Evolutionary conservation across 2,113 vertebrate species (phyloP).

Genomic region (Ameiurus melas): DNA sequence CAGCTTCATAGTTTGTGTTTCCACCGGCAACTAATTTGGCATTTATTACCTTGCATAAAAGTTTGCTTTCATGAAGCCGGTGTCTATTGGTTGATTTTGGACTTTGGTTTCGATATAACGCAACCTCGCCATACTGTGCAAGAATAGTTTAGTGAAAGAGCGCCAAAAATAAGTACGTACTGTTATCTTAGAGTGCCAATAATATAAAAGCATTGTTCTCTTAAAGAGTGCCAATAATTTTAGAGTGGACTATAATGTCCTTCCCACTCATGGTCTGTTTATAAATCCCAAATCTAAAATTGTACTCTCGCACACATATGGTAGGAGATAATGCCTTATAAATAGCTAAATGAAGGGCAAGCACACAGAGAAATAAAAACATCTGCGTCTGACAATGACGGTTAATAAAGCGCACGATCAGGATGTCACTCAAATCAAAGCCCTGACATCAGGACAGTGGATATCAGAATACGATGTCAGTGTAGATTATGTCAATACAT

Average conservation of each 20-base stretch:
- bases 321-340: background rate
- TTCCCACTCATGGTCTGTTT: slow-evolving; percentile 9
- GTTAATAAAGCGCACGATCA: background rate
- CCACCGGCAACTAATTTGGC: too few species aligned
- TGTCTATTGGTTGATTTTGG: background rate
- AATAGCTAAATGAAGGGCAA: background rate
- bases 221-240: background rate
- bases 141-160: background rate
- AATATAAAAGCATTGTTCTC: background rate
- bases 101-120: background rate
- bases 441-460: background rate
- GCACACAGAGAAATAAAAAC: background rate
- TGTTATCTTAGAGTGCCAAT: background rate
- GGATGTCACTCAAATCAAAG: background rate
- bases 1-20: background rate
- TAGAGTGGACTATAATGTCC: background rate
- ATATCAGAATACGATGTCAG: background rate
- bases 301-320: background rate
- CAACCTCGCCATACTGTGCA: background rate
- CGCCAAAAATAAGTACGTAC: background rate
- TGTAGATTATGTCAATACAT: background rate
- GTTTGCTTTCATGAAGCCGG: background rate
- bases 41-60: background rate
- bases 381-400: background rate
- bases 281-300: slow-evolving; percentile 7